These are phyloP conservation scores for Nephrotoma appendiculata DNA, from an alignment of 2,888 invertebrate species.

Conservation along the genomic window DNA sequence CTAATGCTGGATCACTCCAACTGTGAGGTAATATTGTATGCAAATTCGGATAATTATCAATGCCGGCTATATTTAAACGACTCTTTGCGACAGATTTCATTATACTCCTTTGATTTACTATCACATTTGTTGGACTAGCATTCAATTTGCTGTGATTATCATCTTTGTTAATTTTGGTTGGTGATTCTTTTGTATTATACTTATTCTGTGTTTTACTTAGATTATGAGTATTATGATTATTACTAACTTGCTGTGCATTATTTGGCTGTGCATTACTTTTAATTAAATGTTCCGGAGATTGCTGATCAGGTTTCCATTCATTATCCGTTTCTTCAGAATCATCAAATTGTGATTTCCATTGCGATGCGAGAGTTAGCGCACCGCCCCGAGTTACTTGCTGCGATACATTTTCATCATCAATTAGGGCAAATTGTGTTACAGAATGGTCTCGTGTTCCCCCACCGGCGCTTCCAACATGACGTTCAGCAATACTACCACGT, in stretches of 20 bases:
- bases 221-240: slow-evolving; percentile 19
- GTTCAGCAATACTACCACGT: slow-evolving; percentile 14
- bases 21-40: slow-evolving; percentile 52
- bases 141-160: neutral
- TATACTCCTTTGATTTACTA: neutral
- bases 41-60: slow-evolving; percentile 60
- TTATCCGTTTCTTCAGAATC: slow-evolving; percentile 91
- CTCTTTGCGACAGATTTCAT: slow-evolving; percentile 32
- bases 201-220: slow-evolving; percentile 14
- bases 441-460: slow-evolving; percentile 60
- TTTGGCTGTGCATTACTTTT: slow-evolving; percentile 15
- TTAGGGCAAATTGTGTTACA: slow-evolving; percentile 78
- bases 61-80: slow-evolving; percentile 59
- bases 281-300: slow-evolving; percentile 34
- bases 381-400: slow-evolving; percentile 84
- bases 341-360: slow-evolving; percentile 93
- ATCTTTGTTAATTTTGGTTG: neutral
- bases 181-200: neutral
- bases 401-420: slow-evolving; percentile 86
- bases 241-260: slow-evolving; percentile 7
- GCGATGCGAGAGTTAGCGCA: slow-evolving; percentile 78
- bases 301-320: slow-evolving; percentile 79
- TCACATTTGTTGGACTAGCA: neutral
- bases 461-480: slow-evolving; percentile 23
- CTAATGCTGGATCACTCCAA: slow-evolving; percentile 61